phyloP scores from a whole-genome alignment of 2,797 vertebrate genomes.

The Centropyge bicolor region DNA sequence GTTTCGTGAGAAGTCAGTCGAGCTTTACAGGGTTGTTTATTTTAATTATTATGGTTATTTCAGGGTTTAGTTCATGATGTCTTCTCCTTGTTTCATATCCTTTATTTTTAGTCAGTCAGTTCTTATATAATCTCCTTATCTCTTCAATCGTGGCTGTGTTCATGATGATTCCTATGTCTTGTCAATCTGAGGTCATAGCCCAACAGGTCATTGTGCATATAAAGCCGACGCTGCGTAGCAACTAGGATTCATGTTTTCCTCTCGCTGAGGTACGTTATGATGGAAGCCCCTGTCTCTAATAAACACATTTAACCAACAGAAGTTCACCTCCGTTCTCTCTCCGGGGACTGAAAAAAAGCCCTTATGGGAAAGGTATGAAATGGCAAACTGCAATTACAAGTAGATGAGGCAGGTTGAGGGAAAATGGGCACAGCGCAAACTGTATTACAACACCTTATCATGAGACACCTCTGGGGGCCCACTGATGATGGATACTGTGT shows the following conservation, averaged over 20 bases:
- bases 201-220: not conserved
- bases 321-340: conserved; percentile 8
- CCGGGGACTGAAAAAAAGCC: conserved; percentile 13
- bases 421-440: conserved; percentile 50
- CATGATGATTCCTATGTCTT: not conserved
- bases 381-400: conserved; percentile 61
- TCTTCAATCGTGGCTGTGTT: not conserved
- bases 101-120: not conserved
- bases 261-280: conserved; percentile 15
- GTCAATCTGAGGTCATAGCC: not conserved
- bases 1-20: too few relatives aligned
- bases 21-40: too few relatives aligned
- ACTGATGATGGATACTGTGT: conserved; percentile 57
- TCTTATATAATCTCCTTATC: not conserved
- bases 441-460: conserved; percentile 63
- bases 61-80: not conserved
- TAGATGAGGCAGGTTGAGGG: conserved; percentile 58
- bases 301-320: conserved; percentile 32
- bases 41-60: not conserved
- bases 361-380: conserved; percentile 57
- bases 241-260: not conserved
- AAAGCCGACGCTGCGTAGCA: not conserved
- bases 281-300: conserved; percentile 24
- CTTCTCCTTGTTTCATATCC: not conserved
- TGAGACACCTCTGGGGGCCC: conserved; percentile 53